Percentiles rank a stretch among this genome's conserved stretches.
Conservation (phyloP, 1,140 invertebrate species). For the Macrobrachium rosenbergii region DNA sequence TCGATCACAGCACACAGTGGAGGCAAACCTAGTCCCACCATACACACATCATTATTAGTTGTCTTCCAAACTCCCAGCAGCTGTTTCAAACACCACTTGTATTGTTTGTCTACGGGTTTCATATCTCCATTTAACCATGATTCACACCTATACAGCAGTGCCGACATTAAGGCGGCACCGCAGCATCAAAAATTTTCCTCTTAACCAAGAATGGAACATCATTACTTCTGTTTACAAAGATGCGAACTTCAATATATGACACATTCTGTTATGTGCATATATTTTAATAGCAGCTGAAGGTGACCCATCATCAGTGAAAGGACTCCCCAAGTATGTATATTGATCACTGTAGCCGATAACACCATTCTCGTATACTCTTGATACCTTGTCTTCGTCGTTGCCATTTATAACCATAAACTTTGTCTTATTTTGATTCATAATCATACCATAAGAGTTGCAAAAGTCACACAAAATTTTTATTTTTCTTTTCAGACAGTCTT, state of each 20-base stretch:
- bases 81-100: no score
- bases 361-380: background rate
- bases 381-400: conserved; percentile 13
- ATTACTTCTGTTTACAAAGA: conserved; percentile 1
- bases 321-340: conserved; percentile 26
- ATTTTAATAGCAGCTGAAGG: background rate
- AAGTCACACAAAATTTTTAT: conserved; percentile 19
- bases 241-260: background rate
- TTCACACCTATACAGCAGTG: no score
- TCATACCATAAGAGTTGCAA: conserved; percentile 20
- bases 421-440: conserved; percentile 14
- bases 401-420: conserved; percentile 33
- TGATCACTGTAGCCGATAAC: background rate
- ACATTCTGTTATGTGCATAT: background rate
- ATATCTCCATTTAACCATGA: no score
- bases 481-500: conserved; percentile 24
- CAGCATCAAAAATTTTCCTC: background rate
- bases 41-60: no score
- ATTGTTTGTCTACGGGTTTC: no score
- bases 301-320: conserved; percentile 26
- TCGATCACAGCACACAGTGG: no score
- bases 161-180: no score
- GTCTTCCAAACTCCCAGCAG: no score
- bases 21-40: no score
- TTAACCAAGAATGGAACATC: conserved; percentile 1